These are phyloP conservation scores for Callosobruchus maculatus DNA, from an alignment of 2,888 invertebrate genomes.

Conservation along the genomic window DNA sequence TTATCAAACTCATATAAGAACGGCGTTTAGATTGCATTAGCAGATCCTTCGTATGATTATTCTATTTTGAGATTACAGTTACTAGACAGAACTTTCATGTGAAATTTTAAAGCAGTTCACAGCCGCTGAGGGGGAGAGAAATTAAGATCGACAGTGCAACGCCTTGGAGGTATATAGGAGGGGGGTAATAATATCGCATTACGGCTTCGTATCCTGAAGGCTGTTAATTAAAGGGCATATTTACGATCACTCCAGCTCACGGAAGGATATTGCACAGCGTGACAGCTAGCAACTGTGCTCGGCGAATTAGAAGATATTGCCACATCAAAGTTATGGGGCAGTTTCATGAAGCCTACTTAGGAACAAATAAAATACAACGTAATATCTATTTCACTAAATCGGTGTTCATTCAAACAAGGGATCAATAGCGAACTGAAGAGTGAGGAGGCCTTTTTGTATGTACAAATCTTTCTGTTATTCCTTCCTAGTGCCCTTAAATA, in stretches of 20 bases:
- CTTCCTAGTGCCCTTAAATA: too few species aligned
- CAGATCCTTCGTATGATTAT: too few species aligned
- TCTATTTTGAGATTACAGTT: too few species aligned
- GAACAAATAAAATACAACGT: neutral
- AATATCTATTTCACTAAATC: neutral
- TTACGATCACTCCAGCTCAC: neutral
- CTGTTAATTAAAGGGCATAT: neutral
- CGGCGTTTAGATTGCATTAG: too few species aligned
- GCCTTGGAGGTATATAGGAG: neutral
- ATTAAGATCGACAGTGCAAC: neutral
- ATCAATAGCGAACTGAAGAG: too few species aligned
- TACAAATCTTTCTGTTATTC: too few species aligned
- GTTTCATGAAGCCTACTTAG: neutral
- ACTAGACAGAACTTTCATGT: neutral
- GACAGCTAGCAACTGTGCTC: neutral
- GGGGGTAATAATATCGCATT: neutral
- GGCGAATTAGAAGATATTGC: neutral
- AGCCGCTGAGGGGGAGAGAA: neutral
- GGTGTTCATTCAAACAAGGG: neutral
- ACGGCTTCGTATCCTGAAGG: neutral
- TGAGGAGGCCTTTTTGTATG: too few species aligned
- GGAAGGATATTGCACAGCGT: neutral
- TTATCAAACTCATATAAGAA: too few species aligned
- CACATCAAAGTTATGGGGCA: neutral
- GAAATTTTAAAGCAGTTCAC: neutral